Evolutionary conservation across 2,113 vertebrate species (phyloP), one percentile per base, ranked within the genome.

Genomic region (Symphodus melops): DNA sequence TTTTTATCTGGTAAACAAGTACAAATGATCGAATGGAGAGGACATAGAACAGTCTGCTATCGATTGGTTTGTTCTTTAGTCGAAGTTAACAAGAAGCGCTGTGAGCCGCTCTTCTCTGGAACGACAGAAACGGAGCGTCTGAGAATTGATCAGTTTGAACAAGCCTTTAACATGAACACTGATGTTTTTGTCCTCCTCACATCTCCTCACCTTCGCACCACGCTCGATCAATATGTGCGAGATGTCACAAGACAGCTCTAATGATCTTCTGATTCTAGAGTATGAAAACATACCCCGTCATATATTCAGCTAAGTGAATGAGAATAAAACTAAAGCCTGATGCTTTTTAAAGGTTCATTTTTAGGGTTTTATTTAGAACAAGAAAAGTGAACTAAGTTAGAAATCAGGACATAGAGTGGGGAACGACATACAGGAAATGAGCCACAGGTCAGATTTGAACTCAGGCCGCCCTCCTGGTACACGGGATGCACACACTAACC

Each of bases 71-170:
- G 64, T 44, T 78, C 56, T 83, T 77, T 25, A 71, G 60, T 48
- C 68, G 37, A 74, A 78, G 61, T 49, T 68, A 85, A 75, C 79
- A 62, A 66, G 63, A 62, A 70, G 20, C 1, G 5, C 71, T 67
- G 64, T 58, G 68, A 64, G 67, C 55, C 64, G 21, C 39, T 56
- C 33, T 80, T 71, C 53, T 41, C 51, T 67, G 17, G 55, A 65
- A 82, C 76, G 41, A 8, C 49, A 59, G 75, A 59, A 67, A 72
- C 73, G 61, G 63, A 64, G 71, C 53, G 11, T 21, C 55, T 63
- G 56, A 79, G 52, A 46, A 76, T 55, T 78, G 85, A 87, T 89
- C 37, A 23, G 16, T 41, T 66, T 76, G 57, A 71, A 58, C 39
- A 52, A 82, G 64, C 67, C 48, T 72, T 62, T 56, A 16, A 67